A percentile compares a stretch with the other conserved stretches of the same genome.
These are phyloP conservation scores for Listronotus bonariensis DNA, from an alignment of 1,140 invertebrate genomes.

Conservation along the genomic window DNA sequence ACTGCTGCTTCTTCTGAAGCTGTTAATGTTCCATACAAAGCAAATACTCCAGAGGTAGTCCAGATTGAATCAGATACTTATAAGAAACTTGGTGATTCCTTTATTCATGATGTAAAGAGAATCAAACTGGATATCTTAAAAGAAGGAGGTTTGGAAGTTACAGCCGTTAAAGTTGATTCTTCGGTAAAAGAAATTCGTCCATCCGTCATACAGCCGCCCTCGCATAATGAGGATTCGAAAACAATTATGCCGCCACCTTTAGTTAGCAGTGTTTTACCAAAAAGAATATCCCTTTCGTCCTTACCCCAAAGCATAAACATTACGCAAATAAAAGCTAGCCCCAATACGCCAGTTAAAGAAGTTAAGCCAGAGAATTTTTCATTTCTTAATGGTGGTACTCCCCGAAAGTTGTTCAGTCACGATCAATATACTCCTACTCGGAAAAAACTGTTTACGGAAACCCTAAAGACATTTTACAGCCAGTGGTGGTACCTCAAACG, in stretches of 20 bases:
- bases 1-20: slow-evolving; percentile 22
- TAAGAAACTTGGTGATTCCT: slow-evolving; percentile 25
- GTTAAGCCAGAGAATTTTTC: slow-evolving; percentile 22
- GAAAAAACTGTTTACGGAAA: slow-evolving; percentile 72
- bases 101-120: slow-evolving; percentile 61
- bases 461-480: slow-evolving; percentile 68
- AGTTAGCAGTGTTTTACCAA: slow-evolving; percentile 22
- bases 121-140: slow-evolving; percentile 74
- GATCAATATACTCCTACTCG: slow-evolving; percentile 64
- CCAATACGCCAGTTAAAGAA: slow-evolving; percentile 25
- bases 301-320: slow-evolving; percentile 32
- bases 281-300: slow-evolving; percentile 18
- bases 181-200: slow-evolving; percentile 50
- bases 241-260: slow-evolving; percentile 50
- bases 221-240: slow-evolving; percentile 32
- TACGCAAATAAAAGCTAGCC: slow-evolving; percentile 26
- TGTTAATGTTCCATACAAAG: slow-evolving; percentile 59
- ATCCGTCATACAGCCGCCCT: slow-evolving; percentile 50
- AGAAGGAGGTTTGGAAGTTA: slow-evolving; percentile 73
- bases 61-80: slow-evolving; percentile 59
- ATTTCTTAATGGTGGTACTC: slow-evolving; percentile 47
- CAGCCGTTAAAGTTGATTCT: slow-evolving; percentile 60
- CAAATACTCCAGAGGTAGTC: slow-evolving; percentile 68
- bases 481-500: slow-evolving; percentile 44
- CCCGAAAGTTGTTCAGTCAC: slow-evolving; percentile 67